Conservation (phyloP, 2,113 vertebrate genomes). For the Passer domesticus region DNA sequence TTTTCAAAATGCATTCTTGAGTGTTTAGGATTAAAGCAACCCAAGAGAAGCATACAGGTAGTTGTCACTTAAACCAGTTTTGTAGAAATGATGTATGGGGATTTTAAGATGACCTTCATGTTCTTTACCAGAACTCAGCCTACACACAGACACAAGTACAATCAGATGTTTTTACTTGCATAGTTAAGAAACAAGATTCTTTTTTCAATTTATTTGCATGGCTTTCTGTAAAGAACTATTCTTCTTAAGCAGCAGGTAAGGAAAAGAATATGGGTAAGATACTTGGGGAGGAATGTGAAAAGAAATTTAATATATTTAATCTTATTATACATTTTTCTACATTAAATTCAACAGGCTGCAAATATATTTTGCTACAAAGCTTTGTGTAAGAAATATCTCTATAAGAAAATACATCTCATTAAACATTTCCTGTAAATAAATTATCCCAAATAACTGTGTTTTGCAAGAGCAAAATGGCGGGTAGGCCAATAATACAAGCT, state of each 20-base stretch:
- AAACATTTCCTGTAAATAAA: constrained; percentile 84
- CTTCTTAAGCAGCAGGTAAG: constrained; percentile 38
- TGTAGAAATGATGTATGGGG: not conserved
- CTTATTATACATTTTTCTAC: constrained; percentile 82
- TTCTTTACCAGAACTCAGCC: not conserved
- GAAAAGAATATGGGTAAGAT: constrained; percentile 32
- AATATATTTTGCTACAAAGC: constrained; percentile 82
- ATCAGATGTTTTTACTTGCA: not conserved
- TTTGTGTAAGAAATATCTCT: constrained; percentile 83
- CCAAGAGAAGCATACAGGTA: not conserved
- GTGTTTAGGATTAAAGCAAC: not conserved
- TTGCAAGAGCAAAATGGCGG: constrained; percentile 26
- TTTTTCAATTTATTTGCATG: not conserved
- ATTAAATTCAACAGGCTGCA: constrained; percentile 77
- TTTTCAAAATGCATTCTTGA: not conserved
- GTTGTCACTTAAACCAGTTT: not conserved
- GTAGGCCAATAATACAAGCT: constrained; percentile 16
- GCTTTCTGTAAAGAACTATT: not conserved
- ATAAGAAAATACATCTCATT: constrained; percentile 85
- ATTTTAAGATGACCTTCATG: not conserved
- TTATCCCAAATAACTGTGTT: constrained; percentile 75
- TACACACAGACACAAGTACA: not conserved
- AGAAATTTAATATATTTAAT: constrained; percentile 81
- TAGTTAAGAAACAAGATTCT: not conserved
- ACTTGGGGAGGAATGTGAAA: constrained; percentile 18